Percentiles rank a stretch among this genome's conserved stretches.
phyloP scores from a whole-genome alignment of 2,113 vertebrate species.

The Heterotilapia buettikoferi region DNA sequence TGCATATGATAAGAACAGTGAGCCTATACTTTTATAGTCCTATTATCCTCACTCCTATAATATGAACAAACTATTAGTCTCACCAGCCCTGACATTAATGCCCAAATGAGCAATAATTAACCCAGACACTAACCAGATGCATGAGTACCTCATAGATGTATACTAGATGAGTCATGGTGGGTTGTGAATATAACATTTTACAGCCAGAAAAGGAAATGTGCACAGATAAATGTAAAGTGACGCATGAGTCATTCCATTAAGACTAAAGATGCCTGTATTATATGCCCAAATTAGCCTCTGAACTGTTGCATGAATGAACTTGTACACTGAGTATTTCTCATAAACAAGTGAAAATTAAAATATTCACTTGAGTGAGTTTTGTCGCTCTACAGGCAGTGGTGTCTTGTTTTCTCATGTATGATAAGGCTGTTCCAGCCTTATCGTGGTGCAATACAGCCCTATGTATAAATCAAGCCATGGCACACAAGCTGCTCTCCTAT shows the following conservation, averaged over 20 bases:
- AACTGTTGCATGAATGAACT: slow-evolving; percentile 16
- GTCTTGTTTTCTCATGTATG: slow-evolving; percentile 19
- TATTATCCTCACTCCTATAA: slow-evolving; percentile 56
- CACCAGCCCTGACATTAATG: slow-evolving; percentile 53
- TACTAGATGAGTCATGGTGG: neutral
- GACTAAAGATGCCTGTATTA: slow-evolving; percentile 15
- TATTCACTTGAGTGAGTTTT: slow-evolving; percentile 32
- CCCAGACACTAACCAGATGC: slow-evolving; percentile 27
- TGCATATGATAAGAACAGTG: slow-evolving; percentile 36
- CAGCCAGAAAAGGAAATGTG: slow-evolving; percentile 8
- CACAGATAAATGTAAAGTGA: slow-evolving; percentile 37
- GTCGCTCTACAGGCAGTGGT: neutral
- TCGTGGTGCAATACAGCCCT: neutral
- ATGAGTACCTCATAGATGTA: slow-evolving; percentile 2
- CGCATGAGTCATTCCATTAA: slow-evolving; percentile 24
- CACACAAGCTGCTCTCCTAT: neutral
- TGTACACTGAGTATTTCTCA: slow-evolving; percentile 21
- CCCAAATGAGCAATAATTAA: slow-evolving; percentile 65
- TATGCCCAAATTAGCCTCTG: slow-evolving; percentile 41
- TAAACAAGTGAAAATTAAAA: slow-evolving; percentile 48
- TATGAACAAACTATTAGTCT: slow-evolving; percentile 62
- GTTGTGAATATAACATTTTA: neutral
- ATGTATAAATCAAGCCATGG: slow-evolving; percentile 24
- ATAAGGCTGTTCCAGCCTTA: slow-evolving; percentile 5
- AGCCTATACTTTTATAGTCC: slow-evolving; percentile 42